Percentiles rank a stretch among this genome's conserved stretches.
Conservation (phyloP, 2,113 vertebrate species). For the Dendrocopos noguchii region DNA sequence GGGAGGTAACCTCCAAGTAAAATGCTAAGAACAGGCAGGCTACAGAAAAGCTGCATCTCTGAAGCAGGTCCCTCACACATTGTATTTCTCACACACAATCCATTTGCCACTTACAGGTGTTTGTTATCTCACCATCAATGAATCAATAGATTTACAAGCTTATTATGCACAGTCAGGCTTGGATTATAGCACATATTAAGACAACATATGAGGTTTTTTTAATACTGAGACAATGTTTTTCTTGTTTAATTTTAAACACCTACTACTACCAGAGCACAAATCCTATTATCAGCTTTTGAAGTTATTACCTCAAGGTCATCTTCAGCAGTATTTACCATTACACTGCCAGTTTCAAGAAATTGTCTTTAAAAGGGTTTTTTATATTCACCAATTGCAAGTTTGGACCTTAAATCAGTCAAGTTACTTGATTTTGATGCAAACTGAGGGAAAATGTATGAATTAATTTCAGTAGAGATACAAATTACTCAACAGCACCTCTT, state of each 20-base stretch:
- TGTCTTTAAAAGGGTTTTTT: conserved; percentile 1
- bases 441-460: conserved; percentile 30
- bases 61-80: not conserved
- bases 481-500: conserved; percentile 50
- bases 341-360: not conserved
- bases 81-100: not conserved
- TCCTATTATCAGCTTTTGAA: conserved; percentile 42
- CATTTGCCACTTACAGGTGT: conserved; percentile 12
- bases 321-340: conserved; percentile 4
- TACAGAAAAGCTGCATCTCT: rapidly evolving
- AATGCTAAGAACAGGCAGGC: not conserved
- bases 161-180: conserved; percentile 55
- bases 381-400: not conserved
- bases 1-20: not conserved
- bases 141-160: conserved; percentile 41
- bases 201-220: conserved; percentile 30
- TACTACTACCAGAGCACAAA: conserved; percentile 28
- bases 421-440: conserved; percentile 31
- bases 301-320: conserved; percentile 57
- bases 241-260: conserved; percentile 53
- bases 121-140: conserved; percentile 20
- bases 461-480: conserved; percentile 42
- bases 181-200: conserved; percentile 39
- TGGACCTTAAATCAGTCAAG: not conserved
- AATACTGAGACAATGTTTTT: conserved; percentile 43